phyloP scores from a whole-genome alignment of 2,113 vertebrate genomes.

The Rostratula benghalensis region DNA sequence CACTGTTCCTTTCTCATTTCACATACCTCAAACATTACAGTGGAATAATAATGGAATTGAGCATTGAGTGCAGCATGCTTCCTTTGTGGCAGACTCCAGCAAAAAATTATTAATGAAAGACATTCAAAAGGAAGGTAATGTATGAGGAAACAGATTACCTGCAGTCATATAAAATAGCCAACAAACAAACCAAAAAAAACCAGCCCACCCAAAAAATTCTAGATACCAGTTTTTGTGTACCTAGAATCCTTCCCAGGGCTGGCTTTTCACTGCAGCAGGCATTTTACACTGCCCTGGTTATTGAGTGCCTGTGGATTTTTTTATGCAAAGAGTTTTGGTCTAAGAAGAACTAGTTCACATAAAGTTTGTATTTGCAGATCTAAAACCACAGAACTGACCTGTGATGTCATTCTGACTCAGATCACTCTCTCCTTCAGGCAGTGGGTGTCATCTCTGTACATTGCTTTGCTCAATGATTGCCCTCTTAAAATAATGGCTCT shows the following conservation, averaged over 20 bases:
- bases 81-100: not conserved
- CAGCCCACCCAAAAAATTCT: not conserved
- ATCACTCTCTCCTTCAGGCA: conserved; percentile 48
- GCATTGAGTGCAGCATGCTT: not conserved
- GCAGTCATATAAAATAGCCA: not conserved
- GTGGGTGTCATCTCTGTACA: not conserved
- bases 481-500: conserved; percentile 21
- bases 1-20: not conserved
- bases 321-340: not conserved
- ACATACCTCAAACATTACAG: not conserved
- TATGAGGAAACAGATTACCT: not conserved
- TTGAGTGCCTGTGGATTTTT: not conserved
- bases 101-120: not conserved
- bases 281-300: not conserved
- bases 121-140: not conserved
- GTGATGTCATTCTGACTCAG: conserved; percentile 28
- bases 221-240: not conserved
- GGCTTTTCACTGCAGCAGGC: fast-evolving
- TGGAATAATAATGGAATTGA: not conserved
- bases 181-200: not conserved
- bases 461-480: not conserved
- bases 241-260: not conserved
- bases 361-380: not conserved
- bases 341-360: not conserved
- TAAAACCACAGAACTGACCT: not conserved